A percentile compares a stretch with the other conserved stretches of the same genome.
Conservation (phyloP, 2,113 vertebrate species). For the Symphodus melops region DNA sequence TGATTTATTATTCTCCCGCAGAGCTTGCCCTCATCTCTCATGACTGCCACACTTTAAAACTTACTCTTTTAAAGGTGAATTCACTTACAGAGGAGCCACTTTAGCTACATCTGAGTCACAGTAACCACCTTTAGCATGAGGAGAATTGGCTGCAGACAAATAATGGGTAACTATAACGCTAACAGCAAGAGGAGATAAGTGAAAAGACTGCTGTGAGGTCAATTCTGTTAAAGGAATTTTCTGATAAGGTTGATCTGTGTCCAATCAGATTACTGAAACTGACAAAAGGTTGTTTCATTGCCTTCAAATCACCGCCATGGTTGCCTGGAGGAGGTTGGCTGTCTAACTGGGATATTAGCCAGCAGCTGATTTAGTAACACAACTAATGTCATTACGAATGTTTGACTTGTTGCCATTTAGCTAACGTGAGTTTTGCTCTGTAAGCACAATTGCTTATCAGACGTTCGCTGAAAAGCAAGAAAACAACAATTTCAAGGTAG, state of each 20-base stretch:
- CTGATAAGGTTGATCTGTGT: conserved; percentile 35
- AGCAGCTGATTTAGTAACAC: conserved; percentile 12
- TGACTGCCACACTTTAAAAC: conserved; percentile 47
- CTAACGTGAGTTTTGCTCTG: too few relatives aligned
- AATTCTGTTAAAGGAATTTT: conserved; percentile 35
- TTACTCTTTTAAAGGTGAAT: conserved; percentile 39
- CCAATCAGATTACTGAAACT: conserved; percentile 19
- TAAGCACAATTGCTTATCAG: too few relatives aligned
- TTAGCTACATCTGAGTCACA: conserved; percentile 9
- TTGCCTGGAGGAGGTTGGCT: neutral
- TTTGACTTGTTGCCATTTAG: neutral
- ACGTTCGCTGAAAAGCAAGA: too few relatives aligned
- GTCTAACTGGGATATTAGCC: conserved; percentile 16
- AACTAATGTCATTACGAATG: neutral
- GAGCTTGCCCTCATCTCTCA: conserved; percentile 32
- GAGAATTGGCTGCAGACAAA: conserved; percentile 6
- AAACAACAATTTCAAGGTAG: too few relatives aligned
- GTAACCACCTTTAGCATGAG: conserved; percentile 1
- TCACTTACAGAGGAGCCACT: conserved; percentile 26
- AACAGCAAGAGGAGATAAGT: conserved; percentile 25
- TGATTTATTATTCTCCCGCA: conserved; percentile 47
- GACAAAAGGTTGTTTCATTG: conserved; percentile 16
- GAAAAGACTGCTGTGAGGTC: conserved; percentile 21
- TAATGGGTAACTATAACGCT: conserved; percentile 6
- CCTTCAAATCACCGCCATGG: neutral